Percentiles rank a stretch among this genome's conserved stretches.
These are phyloP conservation scores for Scomber scombrus DNA, from an alignment of 2,113 vertebrate species.

Conservation along the genomic window DNA sequence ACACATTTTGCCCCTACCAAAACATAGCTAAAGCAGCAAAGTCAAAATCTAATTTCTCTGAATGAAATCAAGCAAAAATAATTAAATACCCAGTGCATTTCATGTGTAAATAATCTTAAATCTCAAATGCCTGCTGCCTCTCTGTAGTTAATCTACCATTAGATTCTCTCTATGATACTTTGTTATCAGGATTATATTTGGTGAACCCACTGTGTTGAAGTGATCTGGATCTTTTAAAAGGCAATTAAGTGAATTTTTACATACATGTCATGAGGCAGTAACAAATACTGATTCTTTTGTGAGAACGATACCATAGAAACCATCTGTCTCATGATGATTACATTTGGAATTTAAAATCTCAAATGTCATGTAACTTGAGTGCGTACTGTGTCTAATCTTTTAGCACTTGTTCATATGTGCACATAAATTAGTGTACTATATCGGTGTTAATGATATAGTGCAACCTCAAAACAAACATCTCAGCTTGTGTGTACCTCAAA, in stretches of 20 bases:
- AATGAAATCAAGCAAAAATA: conserved; percentile 82
- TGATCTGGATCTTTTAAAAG: conserved; percentile 11
- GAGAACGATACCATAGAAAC: background rate
- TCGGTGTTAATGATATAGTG: too few species aligned
- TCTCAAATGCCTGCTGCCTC: conserved; percentile 54
- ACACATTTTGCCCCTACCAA: conserved; percentile 44
- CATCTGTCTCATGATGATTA: background rate
- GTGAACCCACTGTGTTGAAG: conserved; percentile 34
- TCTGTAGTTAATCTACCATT: conserved; percentile 72
- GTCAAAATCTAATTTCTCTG: conserved; percentile 77
- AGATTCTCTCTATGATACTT: conserved; percentile 54
- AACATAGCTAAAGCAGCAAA: conserved; percentile 55
- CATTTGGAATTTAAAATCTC: background rate
- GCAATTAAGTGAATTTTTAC: too few species aligned
- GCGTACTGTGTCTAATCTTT: too few species aligned
- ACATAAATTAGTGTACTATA: too few species aligned
- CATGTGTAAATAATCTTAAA: conserved; percentile 72
- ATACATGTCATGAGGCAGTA: background rate
- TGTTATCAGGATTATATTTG: conserved; percentile 37
- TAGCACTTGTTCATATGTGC: too few species aligned
- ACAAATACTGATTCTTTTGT: background rate
- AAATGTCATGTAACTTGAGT: background rate
- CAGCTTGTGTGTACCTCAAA: too few species aligned
- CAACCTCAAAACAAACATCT: too few species aligned
- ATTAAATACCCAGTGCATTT: conserved; percentile 62